Conservation (phyloP, 2,113 vertebrate genomes). For the Forbesichthys papilliferus region DNA sequence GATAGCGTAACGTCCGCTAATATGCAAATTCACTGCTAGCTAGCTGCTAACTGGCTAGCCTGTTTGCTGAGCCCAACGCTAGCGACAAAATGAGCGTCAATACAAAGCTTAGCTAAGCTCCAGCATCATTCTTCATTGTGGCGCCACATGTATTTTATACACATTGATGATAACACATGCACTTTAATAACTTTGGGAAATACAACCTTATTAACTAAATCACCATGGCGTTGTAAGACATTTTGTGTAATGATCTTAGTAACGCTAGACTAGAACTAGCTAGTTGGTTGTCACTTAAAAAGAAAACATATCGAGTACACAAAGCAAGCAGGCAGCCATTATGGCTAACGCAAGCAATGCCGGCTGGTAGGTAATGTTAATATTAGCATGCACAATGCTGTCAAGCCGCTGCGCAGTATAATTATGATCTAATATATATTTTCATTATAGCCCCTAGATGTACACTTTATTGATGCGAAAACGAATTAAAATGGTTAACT, state of each 20-base stretch:
- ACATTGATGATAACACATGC: background rate
- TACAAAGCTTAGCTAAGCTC: background rate
- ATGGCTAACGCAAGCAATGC: slow-evolving; percentile 37
- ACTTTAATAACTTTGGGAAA: too few species aligned
- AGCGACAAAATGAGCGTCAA: slow-evolving; percentile 14
- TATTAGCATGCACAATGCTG: slow-evolving; percentile 23
- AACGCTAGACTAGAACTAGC: slow-evolving; percentile 25
- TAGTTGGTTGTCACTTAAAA: slow-evolving; percentile 1
- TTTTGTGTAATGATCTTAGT: slow-evolving; percentile 42
- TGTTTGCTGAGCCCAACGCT: slow-evolving; percentile 18
- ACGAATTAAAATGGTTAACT: background rate
- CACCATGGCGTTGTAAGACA: too few species aligned
- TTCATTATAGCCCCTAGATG: background rate
- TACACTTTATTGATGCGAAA: too few species aligned
- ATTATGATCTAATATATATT: background rate
- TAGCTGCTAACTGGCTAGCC: background rate
- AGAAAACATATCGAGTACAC: slow-evolving; percentile 29
- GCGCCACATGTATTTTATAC: background rate
- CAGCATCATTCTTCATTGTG: slow-evolving; percentile 1
- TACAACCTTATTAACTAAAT: too few species aligned
- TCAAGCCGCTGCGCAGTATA: background rate
- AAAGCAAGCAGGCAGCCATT: slow-evolving; percentile 40
- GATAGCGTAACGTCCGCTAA: slow-evolving; percentile 8
- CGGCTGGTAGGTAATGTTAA: slow-evolving; percentile 36
- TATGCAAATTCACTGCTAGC: background rate